Evolutionary conservation across 2,888 invertebrate genomes (phyloP).

Genomic region (Drosophila peninsularis): DNA sequence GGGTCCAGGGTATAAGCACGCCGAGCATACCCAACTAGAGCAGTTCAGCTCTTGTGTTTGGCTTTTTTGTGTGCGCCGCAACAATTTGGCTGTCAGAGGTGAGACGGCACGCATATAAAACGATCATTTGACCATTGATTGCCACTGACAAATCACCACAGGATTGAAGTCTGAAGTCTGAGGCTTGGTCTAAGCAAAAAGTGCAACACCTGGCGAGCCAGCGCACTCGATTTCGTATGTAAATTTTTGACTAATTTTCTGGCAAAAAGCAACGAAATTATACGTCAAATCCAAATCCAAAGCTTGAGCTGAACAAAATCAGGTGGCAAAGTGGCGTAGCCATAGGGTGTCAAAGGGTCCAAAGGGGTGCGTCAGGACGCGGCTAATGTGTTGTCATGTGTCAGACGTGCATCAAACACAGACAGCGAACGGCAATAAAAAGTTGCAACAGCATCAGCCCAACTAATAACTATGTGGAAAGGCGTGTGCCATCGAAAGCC

Average conservation of each 20-base stretch:
- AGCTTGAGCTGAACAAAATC: conserved; percentile 11
- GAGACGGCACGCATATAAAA: conserved; percentile 56
- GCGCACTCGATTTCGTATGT: conserved; percentile 59
- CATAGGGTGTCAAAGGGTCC: background rate
- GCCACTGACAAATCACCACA: conserved; percentile 52
- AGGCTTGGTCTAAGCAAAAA: conserved; percentile 28
- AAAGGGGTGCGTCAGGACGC: conserved; percentile 27
- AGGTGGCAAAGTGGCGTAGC: conserved; percentile 25
- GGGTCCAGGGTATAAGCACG: background rate
- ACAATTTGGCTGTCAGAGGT: conserved; percentile 64
- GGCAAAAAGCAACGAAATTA: conserved; percentile 40
- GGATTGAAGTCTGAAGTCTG: conserved; percentile 20
- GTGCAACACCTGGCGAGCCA: conserved; percentile 37
- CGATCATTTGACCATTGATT: conserved; percentile 39
- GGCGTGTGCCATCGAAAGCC: conserved; percentile 33
- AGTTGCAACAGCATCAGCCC: conserved; percentile 4
- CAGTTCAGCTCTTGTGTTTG: background rate
- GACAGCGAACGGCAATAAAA: conserved; percentile 40
- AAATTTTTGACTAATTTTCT: conserved; percentile 67
- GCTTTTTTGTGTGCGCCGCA: conserved; percentile 9
- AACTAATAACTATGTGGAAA: background rate
- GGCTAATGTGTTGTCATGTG: conserved; percentile 72
- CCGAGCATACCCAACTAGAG: background rate
- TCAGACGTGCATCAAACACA: conserved; percentile 71
- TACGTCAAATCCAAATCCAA: conserved; percentile 26